Evolutionary conservation across 2,797 vertebrate species (phyloP).

Genomic region (Coilia nasus): DNA sequence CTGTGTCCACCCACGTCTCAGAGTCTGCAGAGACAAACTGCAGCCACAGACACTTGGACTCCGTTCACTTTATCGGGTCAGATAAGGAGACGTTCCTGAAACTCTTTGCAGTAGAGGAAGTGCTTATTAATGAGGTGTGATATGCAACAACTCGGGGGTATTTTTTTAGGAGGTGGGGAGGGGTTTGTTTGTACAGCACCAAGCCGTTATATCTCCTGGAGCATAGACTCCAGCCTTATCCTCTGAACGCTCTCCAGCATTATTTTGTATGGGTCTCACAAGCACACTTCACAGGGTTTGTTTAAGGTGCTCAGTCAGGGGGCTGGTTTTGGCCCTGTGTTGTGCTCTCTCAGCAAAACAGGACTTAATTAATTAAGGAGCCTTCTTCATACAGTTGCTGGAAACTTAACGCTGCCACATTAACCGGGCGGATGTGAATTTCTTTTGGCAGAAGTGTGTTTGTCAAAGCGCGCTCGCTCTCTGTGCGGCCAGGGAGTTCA

Average conservation of each 20-base stretch:
- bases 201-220: background rate
- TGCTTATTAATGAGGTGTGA: constrained; percentile 2
- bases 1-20: background rate
- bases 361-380: constrained; percentile 26
- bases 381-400: constrained; percentile 29
- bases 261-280: constrained; percentile 25
- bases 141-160: background rate
- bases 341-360: background rate
- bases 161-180: background rate
- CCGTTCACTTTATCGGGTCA: background rate
- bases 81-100: constrained; percentile 2
- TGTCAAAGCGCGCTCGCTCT: background rate
- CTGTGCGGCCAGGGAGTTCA: background rate
- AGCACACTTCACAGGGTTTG: constrained; percentile 39
- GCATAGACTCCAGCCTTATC: background rate
- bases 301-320: constrained; percentile 31
- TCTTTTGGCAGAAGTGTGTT: constrained; percentile 39
- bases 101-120: background rate
- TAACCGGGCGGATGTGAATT: constrained; percentile 22
- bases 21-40: background rate
- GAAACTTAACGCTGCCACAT: constrained; percentile 29
- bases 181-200: background rate
- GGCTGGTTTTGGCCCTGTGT: background rate
- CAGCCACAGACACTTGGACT: background rate
- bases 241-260: constrained; percentile 12